Conservation (phyloP, 2,888 invertebrate species). For the Drosophila greeni region DNA sequence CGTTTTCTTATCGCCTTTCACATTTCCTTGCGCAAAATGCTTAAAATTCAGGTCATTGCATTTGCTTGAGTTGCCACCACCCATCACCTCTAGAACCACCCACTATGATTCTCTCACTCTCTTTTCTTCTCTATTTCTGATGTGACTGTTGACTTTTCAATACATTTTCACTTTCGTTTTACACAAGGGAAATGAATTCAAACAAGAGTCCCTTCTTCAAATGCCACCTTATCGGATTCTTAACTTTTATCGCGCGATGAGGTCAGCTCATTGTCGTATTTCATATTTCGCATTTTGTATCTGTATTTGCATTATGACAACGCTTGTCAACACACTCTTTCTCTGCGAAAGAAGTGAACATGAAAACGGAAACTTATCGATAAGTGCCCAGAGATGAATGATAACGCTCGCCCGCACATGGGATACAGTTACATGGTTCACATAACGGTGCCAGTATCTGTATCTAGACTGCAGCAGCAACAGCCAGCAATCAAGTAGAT, state of each 20-base stretch:
- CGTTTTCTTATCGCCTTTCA: conserved; percentile 45
- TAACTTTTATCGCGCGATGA: conserved; percentile 17
- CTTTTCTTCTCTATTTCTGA: conserved; percentile 8
- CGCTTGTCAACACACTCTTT: conserved; percentile 19
- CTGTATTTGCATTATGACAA: conserved; percentile 45
- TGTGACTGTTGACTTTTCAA: conserved; percentile 49
- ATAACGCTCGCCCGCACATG: conserved; percentile 31
- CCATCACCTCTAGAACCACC: conserved; percentile 15
- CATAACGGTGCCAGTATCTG: conserved; percentile 43
- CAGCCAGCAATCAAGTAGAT: conserved; percentile 49
- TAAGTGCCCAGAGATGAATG: conserved; percentile 34
- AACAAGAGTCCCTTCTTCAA: background rate
- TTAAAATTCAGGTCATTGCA: conserved; percentile 74
- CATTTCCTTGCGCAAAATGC: conserved; percentile 51
- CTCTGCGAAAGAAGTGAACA: conserved; percentile 21
- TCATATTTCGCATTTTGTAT: conserved; percentile 8
- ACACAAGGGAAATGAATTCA: conserved; percentile 4
- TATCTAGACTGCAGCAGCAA: conserved; percentile 28
- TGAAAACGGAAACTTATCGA: conserved; percentile 24
- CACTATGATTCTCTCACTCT: conserved; percentile 6
- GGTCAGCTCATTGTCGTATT: conserved; percentile 17
- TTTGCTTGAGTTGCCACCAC: conserved; percentile 55
- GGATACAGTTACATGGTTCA: conserved; percentile 33
- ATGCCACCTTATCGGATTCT: conserved; percentile 5
- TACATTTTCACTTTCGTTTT: conserved; percentile 59